Base-by-base conservation (phyloP, 1,140 invertebrate genomes). In the Pachypeltis micranthus region DNA sequence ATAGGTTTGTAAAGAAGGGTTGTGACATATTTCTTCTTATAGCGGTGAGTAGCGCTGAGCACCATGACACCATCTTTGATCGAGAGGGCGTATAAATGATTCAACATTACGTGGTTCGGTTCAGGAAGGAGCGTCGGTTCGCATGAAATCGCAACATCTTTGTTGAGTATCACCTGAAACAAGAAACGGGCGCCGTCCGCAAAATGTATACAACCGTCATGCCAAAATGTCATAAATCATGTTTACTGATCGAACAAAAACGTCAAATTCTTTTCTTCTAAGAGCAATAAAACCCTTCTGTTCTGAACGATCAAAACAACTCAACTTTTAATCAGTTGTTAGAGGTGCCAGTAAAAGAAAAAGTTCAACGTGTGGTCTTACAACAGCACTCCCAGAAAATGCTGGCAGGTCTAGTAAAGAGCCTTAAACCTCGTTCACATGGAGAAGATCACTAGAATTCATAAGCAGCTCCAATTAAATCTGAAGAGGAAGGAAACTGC, bases 11-110 rank as follows among this genome's bases (percentile, higher is more conserved):
- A 99, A 0, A 99, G 80, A n/a, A 98, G 77, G 2, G 96, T 98
- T 4, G 96, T 99, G 7, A 99, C 96, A 79, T 98, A 99, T 82
- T 99, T 99, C 80, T 98, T 97, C 57, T 94, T 84, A 75, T 97
- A 98, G 65, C 96, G 81, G 78, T 98, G 94, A 7, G 95, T 98
- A 1, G 94, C 93, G 71, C 92, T 96, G 1, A 99, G 77, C 26
- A 99, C 96, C 94, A 99, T 98, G 0, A 99, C 96, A 44, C 96
- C 96, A 78, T 99, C 96, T 80, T 98, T 98, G 70, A 99, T 99
- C 34, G 94, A 98, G 62, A 99, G 79, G n/a, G 96, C 96, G 78
- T 99, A 99, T n/a, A 99, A 77, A 79, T 99, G 96, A 77, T 99
- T 99, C 67, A 99, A 80, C 96, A 99, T 99, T 1, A 99, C 96